Evolutionary conservation across 2,888 invertebrate species (phyloP), one percentile per base, ranked within the genome.

Genomic region (Chymomyza caudatula): DNA sequence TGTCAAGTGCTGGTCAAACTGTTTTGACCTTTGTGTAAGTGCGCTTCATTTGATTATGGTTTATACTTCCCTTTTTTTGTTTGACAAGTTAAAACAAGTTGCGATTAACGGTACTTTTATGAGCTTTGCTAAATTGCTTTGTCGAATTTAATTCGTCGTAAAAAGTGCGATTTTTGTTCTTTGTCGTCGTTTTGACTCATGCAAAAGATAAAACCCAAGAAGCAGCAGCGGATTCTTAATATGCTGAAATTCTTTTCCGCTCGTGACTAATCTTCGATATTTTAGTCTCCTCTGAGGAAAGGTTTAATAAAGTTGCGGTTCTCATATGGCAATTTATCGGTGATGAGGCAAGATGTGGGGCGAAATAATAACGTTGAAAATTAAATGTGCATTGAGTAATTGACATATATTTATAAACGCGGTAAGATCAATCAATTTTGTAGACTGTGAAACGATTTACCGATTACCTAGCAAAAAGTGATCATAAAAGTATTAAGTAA

Each of bases 21-120:
- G 20, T 43, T 13, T 22, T 37, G 11, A 11, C 29, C 29, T 11
- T 8, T 11, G 2, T 3, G 63, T 78, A 72, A 78, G 72, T 80
- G 64, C 29, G 25, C 51, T 42, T 6, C 29, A 52, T 60, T 37
- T 37, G 29, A 11, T 37, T 11, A 37, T 4, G 29, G 1, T 37
- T 37, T 1, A 37, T 11, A 37, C 29, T 37, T 37, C 29, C 29
- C n/a, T 8, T 22, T 47, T 57, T 62, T 54, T 29, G 51, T 37
- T 29, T 61, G 47, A 19, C 25, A 69, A 71, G 57, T 52, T 6
- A 23, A 68, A 79, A 65, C 67, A 67, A 76, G 70, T 77, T 76
- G 20, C 51, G 25, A 43, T 60, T 69, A 60, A 51, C 74, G 73
- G 67, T 57, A 54, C 17, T 59, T 57, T 55, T 53, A 64, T n/a